Evolutionary conservation across 2,888 invertebrate genomes (phyloP).

Genomic region (Pachycephus smyrnensis): DNA sequence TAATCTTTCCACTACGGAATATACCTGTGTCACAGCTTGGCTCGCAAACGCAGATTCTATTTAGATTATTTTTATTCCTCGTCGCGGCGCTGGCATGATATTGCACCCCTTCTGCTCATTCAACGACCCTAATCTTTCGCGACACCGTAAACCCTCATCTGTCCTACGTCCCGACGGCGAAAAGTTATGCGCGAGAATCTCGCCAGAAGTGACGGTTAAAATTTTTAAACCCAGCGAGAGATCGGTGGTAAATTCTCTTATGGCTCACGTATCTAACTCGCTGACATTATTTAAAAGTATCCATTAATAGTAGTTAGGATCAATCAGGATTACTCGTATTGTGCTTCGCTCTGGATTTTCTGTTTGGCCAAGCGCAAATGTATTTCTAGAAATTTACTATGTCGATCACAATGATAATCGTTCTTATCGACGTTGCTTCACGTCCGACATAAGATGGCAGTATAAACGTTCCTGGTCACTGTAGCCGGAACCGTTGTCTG

Average conservation of each 20-base stretch:
- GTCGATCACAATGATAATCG: background rate
- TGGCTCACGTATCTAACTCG: background rate
- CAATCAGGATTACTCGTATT: background rate
- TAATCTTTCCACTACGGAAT: background rate
- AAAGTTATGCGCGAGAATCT: background rate
- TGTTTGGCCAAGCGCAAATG: background rate
- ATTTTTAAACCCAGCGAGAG: background rate
- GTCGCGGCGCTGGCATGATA: background rate
- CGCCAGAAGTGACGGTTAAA: too few relatives aligned
- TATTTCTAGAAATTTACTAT: background rate
- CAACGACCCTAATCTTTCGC: slow-evolving; percentile 11
- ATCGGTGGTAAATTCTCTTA: background rate
- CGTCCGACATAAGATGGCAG: background rate
- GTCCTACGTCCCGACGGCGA: background rate
- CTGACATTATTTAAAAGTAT: background rate
- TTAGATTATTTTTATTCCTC: slow-evolving; percentile 22
- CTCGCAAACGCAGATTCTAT: slow-evolving; percentile 16
- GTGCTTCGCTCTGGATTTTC: background rate
- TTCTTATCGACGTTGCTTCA: background rate
- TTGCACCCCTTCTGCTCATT: background rate
- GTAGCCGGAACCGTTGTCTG: background rate
- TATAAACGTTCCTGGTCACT: background rate
- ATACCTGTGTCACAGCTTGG: background rate
- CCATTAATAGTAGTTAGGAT: background rate
- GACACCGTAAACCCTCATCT: slow-evolving; percentile 15